A percentile compares a stretch with the other conserved stretches of the same genome.
These are phyloP conservation scores for Peromyscus maniculatus DNA, from an alignment of 2,113 vertebrate genomes.

Conservation along the genomic window DNA sequence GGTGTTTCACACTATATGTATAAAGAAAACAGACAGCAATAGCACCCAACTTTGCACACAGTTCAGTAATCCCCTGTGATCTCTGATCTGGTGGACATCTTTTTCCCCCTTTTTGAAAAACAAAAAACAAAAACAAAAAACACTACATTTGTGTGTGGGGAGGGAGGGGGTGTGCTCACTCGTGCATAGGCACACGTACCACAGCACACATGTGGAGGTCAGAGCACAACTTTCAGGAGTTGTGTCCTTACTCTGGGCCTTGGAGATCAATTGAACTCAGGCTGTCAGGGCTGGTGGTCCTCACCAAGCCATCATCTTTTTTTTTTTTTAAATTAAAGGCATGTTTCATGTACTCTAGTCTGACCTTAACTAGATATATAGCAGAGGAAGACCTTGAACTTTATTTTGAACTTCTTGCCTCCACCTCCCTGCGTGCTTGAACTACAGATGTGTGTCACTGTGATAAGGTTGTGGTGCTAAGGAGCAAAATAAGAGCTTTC, in stretches of 20 bases:
- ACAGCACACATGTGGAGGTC: neutral
- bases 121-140: neutral
- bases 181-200: too few species aligned
- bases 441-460: neutral
- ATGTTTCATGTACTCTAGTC: neutral
- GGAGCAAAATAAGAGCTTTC: neutral
- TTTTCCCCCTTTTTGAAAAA: neutral
- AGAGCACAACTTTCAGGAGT: neutral
- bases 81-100: conserved; percentile 20
- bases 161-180: too few species aligned
- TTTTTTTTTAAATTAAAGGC: neutral
- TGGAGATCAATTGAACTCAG: neutral
- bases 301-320: neutral
- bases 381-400: neutral
- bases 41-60: neutral
- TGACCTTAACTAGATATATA: neutral
- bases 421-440: neutral
- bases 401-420: neutral
- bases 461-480: neutral
- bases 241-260: neutral
- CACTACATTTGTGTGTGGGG: neutral
- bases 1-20: neutral
- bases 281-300: neutral
- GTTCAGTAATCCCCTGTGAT: neutral
- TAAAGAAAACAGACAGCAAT: neutral